These are phyloP conservation scores for Poicephalus meyeri DNA, from an alignment of 2,113 vertebrate genomes.

Conservation along the genomic window DNA sequence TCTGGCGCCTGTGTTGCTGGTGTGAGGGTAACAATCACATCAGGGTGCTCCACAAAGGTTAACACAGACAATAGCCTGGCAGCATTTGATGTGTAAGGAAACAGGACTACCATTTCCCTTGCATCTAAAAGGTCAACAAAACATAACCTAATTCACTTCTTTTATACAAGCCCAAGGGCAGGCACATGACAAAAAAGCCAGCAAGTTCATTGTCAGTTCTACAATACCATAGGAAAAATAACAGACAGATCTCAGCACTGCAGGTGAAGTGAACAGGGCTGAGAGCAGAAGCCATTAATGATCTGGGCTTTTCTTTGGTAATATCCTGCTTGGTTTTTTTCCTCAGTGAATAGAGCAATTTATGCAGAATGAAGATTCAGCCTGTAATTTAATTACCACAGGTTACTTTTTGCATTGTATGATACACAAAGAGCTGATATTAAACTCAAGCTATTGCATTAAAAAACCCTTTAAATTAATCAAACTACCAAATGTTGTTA, in stretches of 20 bases:
- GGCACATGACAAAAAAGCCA: background rate
- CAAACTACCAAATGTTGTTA: background rate
- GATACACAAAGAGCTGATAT: background rate
- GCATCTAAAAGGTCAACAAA: constrained; percentile 37
- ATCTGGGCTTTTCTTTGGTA: background rate
- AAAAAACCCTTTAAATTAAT: constrained; percentile 26
- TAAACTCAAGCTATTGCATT: constrained; percentile 30
- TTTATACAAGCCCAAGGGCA: background rate
- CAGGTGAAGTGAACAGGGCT: background rate
- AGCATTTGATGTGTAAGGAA: background rate
- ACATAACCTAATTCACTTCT: background rate
- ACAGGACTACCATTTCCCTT: background rate
- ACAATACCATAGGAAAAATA: background rate
- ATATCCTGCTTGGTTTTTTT: background rate
- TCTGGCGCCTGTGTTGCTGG: background rate
- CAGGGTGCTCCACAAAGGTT: constrained; percentile 35
- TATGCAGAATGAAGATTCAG: background rate
- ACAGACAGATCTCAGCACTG: background rate
- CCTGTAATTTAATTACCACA: constrained; percentile 23
- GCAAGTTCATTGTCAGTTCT: background rate
- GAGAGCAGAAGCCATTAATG: background rate
- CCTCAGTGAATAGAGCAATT: background rate
- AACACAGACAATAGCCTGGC: constrained; percentile 6
- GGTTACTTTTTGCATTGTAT: constrained; percentile 15
- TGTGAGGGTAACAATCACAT: background rate